These are phyloP conservation scores for Mesocricetus auratus DNA, from an alignment of 2,113 vertebrate species.

Conservation along the genomic window DNA sequence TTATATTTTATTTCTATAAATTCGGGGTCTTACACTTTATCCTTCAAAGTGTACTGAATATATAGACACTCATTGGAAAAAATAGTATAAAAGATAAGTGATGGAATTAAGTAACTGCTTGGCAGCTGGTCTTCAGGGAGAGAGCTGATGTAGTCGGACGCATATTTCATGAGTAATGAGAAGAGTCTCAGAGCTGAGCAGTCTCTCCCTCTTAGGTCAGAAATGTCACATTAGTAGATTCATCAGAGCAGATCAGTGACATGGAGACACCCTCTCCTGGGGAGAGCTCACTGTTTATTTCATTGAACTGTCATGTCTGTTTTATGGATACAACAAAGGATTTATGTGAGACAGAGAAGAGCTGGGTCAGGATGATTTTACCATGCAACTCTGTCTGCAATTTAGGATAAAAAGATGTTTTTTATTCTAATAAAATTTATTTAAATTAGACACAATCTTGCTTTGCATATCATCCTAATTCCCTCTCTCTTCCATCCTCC, in stretches of 20 bases:
- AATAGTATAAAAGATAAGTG: constrained; percentile 85
- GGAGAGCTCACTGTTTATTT: constrained; percentile 87
- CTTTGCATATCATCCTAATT: no score
- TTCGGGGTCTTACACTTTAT: no score
- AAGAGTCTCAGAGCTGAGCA: constrained; percentile 84
- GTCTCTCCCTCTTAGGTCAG: constrained; percentile 90
- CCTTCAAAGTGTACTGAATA: constrained; percentile 85
- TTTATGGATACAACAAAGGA: constrained; percentile 74
- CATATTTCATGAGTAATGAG: constrained; percentile 91
- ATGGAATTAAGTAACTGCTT: constrained; percentile 89
- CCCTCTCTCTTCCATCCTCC: no score
- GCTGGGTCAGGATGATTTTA: constrained; percentile 30
- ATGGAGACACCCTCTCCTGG: constrained; percentile 86
- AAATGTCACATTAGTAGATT: constrained; percentile 90
- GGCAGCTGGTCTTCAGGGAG: constrained; percentile 84
- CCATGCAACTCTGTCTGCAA: constrained; percentile 44
- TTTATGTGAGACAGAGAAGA: constrained; percentile 60
- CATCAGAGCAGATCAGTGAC: constrained; percentile 88
- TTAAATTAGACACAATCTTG: no score
- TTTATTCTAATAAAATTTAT: no score
- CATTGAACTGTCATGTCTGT: constrained; percentile 82
- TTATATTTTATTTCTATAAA: no score
- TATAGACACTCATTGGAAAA: constrained; percentile 81
- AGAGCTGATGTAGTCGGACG: constrained; percentile 81
- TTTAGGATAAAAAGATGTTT: constrained; percentile 61